Evolutionary conservation across 2,888 invertebrate genomes (phyloP).

Genomic region (Diabrotica balteata): DNA sequence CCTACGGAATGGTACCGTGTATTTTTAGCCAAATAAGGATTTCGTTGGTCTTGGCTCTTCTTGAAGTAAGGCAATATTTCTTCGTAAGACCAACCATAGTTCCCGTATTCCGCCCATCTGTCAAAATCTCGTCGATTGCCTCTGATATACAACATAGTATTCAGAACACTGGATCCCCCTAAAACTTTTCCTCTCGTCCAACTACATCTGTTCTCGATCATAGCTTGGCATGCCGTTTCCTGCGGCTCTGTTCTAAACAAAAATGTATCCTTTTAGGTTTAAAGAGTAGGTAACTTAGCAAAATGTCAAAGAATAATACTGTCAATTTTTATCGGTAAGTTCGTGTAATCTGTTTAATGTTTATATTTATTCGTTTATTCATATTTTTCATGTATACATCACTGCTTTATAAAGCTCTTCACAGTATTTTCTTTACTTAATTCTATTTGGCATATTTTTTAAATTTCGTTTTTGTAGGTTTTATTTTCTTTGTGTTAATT

Average conservation of each 20-base stretch:
- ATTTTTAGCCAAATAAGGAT: slow-evolving; percentile 83
- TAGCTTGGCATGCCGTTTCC: slow-evolving; percentile 83
- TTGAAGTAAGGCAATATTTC: slow-evolving; percentile 83
- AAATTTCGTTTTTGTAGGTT: too few relatives aligned
- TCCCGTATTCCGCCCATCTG: slow-evolving; percentile 85
- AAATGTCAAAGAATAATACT: background rate
- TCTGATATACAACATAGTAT: slow-evolving; percentile 90
- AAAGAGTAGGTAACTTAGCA: background rate
- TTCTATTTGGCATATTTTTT: too few relatives aligned
- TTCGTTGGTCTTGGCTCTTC: slow-evolving; percentile 87
- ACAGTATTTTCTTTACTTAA: too few relatives aligned
- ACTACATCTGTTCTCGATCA: slow-evolving; percentile 82
- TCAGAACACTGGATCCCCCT: slow-evolving; percentile 87
- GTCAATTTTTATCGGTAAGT: too few relatives aligned
- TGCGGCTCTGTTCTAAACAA: slow-evolving; percentile 80
- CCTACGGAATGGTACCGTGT: slow-evolving; percentile 76
- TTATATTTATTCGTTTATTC: too few relatives aligned
- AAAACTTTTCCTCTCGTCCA: slow-evolving; percentile 92
- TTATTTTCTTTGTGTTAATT: too few relatives aligned
- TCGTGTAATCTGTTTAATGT: too few relatives aligned
- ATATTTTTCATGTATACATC: too few relatives aligned
- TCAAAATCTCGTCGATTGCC: slow-evolving; percentile 88
- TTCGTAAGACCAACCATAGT: slow-evolving; percentile 87
- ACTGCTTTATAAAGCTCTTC: too few relatives aligned
- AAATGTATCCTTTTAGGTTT: background rate